These are phyloP conservation scores for Catharus minimus DNA, from an alignment of 2,113 vertebrate species.

Conservation along the genomic window DNA sequence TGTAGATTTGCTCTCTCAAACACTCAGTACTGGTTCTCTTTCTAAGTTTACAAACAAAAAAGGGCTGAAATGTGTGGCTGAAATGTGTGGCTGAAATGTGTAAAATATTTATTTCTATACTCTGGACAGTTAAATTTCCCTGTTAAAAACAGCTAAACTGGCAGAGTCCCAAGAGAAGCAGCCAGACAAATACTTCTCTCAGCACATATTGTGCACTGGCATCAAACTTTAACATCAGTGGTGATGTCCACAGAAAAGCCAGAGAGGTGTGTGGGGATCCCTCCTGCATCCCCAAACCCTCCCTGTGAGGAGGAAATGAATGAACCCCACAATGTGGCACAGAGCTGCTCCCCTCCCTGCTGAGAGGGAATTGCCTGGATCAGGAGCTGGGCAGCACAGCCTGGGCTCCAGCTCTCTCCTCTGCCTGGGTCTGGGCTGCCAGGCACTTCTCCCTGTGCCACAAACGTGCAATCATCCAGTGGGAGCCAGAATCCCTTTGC, in stretches of 20 bases:
- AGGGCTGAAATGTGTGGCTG: no score
- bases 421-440: neutral
- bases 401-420: neutral
- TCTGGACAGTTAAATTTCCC: neutral
- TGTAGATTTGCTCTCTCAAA: neutral
- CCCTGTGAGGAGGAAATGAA: accelerated
- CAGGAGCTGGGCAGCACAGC: neutral
- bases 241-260: neutral
- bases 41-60: neutral
- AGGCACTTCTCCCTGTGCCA: no score
- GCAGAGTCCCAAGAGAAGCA: neutral
- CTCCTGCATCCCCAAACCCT: neutral
- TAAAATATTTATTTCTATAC: neutral
- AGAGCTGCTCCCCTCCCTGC: neutral
- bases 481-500: accelerated
- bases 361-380: no score
- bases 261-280: no score
- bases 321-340: neutral
- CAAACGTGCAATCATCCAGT: accelerated
- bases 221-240: neutral
- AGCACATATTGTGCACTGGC: neutral
- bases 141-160: neutral
- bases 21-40: neutral
- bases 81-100: neutral
- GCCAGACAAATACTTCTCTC: neutral